Conservation (phyloP, 1,140 invertebrate genomes). For the Amyelois transitella region DNA sequence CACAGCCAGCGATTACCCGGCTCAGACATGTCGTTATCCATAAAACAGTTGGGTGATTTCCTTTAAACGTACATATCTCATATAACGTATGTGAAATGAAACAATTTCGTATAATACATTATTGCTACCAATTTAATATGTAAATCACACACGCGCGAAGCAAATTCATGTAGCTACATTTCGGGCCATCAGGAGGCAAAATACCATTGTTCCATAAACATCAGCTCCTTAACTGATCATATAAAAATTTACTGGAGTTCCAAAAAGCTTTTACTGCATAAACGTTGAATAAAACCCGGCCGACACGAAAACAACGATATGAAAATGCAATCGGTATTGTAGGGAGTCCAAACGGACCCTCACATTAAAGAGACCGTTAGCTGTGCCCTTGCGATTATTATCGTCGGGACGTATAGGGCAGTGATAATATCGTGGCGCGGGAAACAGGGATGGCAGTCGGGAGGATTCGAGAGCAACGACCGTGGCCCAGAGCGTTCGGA, state of each 20-base stretch:
- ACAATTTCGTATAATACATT: too few species aligned
- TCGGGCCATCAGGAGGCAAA: neutral
- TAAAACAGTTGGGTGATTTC: too few species aligned
- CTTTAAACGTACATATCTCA: too few species aligned
- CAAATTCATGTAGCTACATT: neutral
- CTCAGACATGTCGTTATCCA: too few species aligned
- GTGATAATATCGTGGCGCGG: slow-evolving; percentile 29
- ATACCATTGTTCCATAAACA: slow-evolving; percentile 13
- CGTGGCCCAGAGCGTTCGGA: slow-evolving; percentile 7
- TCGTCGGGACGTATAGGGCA: slow-evolving; percentile 19
- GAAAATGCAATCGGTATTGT: slow-evolving; percentile 16
- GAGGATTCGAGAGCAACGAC: slow-evolving; percentile 22
- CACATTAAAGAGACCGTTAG: slow-evolving; percentile 26
- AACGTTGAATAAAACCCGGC: neutral
- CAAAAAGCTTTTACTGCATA: neutral
- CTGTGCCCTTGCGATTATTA: slow-evolving; percentile 33
- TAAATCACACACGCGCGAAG: neutral
- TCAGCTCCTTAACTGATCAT: neutral
- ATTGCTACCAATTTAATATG: neutral
- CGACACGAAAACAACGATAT: slow-evolving; percentile 14
- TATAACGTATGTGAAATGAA: too few species aligned
- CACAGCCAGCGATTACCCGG: too few species aligned
- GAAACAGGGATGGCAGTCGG: slow-evolving; percentile 27
- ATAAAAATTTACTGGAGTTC: neutral
- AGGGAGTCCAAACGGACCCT: slow-evolving; percentile 18